Evolutionary conservation across 2,888 invertebrate species (phyloP).

Genomic region (Rhyacophila evoluta): DNA sequence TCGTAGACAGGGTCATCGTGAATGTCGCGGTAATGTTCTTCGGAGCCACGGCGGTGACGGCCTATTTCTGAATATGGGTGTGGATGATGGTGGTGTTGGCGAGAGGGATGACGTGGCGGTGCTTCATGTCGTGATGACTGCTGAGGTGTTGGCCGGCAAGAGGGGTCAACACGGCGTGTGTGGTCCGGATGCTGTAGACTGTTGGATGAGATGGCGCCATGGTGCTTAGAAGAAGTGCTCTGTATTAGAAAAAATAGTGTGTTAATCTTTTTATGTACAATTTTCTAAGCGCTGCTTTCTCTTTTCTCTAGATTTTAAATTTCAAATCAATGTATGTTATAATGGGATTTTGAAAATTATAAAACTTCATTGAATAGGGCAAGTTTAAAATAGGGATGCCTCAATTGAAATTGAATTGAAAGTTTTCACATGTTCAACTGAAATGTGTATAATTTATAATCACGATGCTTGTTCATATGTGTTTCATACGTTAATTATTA

Average conservation of each 20-base stretch:
- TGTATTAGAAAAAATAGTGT: slow-evolving; percentile 63
- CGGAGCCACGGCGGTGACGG: slow-evolving; percentile 68
- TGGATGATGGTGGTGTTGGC: slow-evolving; percentile 61
- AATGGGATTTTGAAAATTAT: too few relatives aligned
- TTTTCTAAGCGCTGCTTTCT: too few relatives aligned
- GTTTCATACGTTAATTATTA: too few relatives aligned
- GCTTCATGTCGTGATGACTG: slow-evolving; percentile 69
- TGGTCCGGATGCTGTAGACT: slow-evolving; percentile 77
- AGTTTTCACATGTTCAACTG: too few relatives aligned
- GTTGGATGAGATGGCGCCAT: slow-evolving; percentile 74
- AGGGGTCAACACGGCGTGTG: slow-evolving; percentile 64
- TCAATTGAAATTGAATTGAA: too few relatives aligned
- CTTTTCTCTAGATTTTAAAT: too few relatives aligned
- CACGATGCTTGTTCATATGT: slow-evolving; percentile 26
- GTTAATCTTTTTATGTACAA: too few relatives aligned
- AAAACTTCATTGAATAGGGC: too few relatives aligned
- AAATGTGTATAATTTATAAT: too few relatives aligned
- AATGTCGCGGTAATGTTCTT: slow-evolving; percentile 70
- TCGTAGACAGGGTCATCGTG: slow-evolving; percentile 86
- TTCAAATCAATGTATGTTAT: too few relatives aligned
- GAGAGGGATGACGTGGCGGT: slow-evolving; percentile 66
- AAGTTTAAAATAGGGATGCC: too few relatives aligned
- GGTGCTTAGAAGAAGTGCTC: slow-evolving; percentile 90
- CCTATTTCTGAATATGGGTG: slow-evolving; percentile 79
- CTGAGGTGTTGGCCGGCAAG: slow-evolving; percentile 62